These are phyloP conservation scores for Sipha maydis DNA, from an alignment of 2,888 invertebrate species.

Conservation along the genomic window DNA sequence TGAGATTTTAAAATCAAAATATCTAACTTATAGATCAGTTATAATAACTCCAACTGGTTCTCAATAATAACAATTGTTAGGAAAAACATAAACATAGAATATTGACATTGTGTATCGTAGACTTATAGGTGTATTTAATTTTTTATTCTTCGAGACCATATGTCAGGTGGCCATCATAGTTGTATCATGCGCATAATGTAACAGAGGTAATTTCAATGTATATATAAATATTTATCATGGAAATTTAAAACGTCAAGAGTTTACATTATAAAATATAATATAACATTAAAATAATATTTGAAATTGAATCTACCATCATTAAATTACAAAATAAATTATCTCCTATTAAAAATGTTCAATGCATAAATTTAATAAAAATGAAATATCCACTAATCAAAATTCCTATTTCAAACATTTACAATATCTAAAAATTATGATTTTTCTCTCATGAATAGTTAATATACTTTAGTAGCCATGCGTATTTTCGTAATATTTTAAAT, in stretches of 20 bases:
- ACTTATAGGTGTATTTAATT: constrained; percentile 26
- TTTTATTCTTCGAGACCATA: constrained; percentile 6
- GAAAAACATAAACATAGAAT: constrained; percentile 6
- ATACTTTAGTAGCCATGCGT: background rate
- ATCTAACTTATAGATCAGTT: background rate
- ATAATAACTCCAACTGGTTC: constrained; percentile 1
- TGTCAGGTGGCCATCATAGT: constrained; percentile 16
- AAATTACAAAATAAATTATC: constrained; percentile 13
- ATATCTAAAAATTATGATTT: background rate
- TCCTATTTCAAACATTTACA: background rate
- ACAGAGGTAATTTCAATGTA: constrained; percentile 4
- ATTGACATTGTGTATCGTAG: constrained; percentile 19
- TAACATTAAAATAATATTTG: background rate
- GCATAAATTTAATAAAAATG: background rate
- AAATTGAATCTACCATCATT: background rate
- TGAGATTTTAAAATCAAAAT: background rate
- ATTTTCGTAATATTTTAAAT: background rate
- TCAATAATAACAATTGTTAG: constrained; percentile 10
- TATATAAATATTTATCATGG: constrained; percentile 30
- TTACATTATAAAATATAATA: constrained; percentile 13
- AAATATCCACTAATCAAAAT: background rate
- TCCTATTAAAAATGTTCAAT: background rate
- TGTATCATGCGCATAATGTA: constrained; percentile 18
- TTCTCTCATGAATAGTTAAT: background rate
- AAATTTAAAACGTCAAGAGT: constrained; percentile 13